Evolutionary conservation across 2,888 invertebrate genomes (phyloP), one percentile per base, ranked within the genome.

Genomic region (Himalopsyche kuldschensis): DNA sequence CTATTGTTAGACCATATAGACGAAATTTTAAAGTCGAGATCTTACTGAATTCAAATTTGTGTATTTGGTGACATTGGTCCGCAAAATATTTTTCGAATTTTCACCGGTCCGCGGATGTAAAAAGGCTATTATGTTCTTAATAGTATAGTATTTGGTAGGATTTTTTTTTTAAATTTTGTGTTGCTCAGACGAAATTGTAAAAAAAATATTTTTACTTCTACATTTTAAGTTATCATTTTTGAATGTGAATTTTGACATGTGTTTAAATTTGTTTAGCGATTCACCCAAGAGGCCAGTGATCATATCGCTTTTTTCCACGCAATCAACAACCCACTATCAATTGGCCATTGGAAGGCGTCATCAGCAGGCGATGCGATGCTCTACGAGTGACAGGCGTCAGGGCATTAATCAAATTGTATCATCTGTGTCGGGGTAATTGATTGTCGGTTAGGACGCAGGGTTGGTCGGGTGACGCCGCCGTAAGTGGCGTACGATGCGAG

Each of bases 371-470:
- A n/a, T n/a, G 76, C n/a, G 41, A 41, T 24, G 32, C 76, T 69
- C 76, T 35, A 11, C 32, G 76, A 76, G 32, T 32, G 35, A 69
- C 69, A 69, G 69, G 30, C 41, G 76, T 76, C 76, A 20, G 76
- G n/a, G 76, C 76, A 76, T 76, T 76, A 76, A 76, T 76, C 76
- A 76, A 76, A 76, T 76, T 76, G 76, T 76, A 76, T 76, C 76
- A 76, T 76, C 76, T 41, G 76, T 76, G 69, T 41, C 76, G 32
- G 41, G n/a, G 27, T 76, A 76, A 76, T 76, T 76, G 76, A 76
- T 76, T 35, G 76, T 32, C 41, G 35, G 32, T 32, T 32, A 10
- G 76, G 41, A 15, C 76, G 30, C 8, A 69, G 69, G 69, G 69
- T 69, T 69, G 69, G 69, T 69, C 69, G 24, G 69, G 69, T 30